Evolutionary conservation across 2,113 vertebrate species (phyloP), one percentile per base, ranked within the genome.

Genomic region (Athene noctua): DNA sequence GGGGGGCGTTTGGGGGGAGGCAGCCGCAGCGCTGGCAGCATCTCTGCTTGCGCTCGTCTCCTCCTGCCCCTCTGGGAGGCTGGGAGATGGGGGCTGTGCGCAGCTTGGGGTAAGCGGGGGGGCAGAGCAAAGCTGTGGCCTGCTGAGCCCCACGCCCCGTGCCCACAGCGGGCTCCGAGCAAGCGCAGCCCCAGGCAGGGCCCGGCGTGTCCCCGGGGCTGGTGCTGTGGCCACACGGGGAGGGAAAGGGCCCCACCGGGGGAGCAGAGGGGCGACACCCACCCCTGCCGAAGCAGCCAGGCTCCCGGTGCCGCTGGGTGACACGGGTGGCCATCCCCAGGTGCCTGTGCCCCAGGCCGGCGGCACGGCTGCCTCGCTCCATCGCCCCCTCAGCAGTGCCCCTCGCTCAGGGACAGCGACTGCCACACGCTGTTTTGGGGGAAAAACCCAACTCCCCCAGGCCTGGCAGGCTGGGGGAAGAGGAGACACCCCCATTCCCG

Each of bases 81-180:
- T 3, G 62, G 42, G 52, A 58, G 34, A 49, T n/a, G 59, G 27
- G 65, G 38, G 30, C 77, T 83, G 66, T 38, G 84, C 51, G 30
- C 8, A 19, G 9, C 9, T 10, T 2, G 34, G 38, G 40, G 40
- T 40, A 40, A 40, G 40, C n/a, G 11, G 17, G 21, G 5, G 26
- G 12, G 2, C 29, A 46, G 13, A 18, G 47, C 36, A 62, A 57
- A 78, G 36, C 51, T 2, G 5, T 40, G 54, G 54, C 27, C 26
- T 5, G 30, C 13, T 0, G 0, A 67, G 40, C 21, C 29, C 17
- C 38, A 5, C 18, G 8, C 25, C 23, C 44, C 1, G 0, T 20
- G 57, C 42, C 68, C 67, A 30, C 3, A 0, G 42, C n/a, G 30
- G 58, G 30, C 38, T 80, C n/a, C 32, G 13, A 2, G 11, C 1